phyloP scores from a whole-genome alignment of 92 coral and sea anemone genomes.

The Pocillopora meandrina region DNA sequence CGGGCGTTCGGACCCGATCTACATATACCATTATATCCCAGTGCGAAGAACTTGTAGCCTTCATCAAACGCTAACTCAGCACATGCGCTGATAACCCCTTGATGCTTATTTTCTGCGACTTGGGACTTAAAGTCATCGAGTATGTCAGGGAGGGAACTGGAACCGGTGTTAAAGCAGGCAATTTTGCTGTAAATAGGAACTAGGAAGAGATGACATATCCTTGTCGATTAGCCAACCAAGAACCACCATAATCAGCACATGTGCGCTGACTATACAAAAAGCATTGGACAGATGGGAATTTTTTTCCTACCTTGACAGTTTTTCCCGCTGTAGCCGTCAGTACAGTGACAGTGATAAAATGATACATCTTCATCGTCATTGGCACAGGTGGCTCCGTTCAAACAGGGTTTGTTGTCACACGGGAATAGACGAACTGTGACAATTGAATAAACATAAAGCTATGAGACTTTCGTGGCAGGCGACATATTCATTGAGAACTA shows the following conservation, averaged over 20 bases:
- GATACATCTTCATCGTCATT: slow-evolving; percentile 25
- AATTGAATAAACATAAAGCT: not conserved
- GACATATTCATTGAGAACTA: too few species aligned
- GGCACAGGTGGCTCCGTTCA: slow-evolving; percentile 26
- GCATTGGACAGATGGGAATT: too few species aligned
- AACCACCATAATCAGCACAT: too few species aligned
- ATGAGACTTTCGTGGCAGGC: too few species aligned
- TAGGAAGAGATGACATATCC: too few species aligned
- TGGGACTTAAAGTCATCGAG: slow-evolving; percentile 1
- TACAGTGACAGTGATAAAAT: slow-evolving; percentile 15
- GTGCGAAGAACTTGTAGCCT: slow-evolving; percentile 40
- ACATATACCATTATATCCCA: slow-evolving; percentile 50
- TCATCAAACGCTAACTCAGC: slow-evolving; percentile 49
- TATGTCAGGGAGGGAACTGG: not conserved
- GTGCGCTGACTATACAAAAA: too few species aligned
- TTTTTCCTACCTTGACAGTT: slow-evolving; percentile 28
- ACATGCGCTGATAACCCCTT: slow-evolving; percentile 14
- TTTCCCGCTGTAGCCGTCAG: slow-evolving; percentile 21
- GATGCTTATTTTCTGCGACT: too few species aligned
- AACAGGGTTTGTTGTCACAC: slow-evolving; percentile 25
- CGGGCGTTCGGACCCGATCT: slow-evolving; percentile 34
- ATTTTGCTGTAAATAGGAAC: slow-evolving; percentile 1
- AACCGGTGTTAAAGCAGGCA: slow-evolving; percentile 9
- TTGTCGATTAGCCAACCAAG: too few species aligned
- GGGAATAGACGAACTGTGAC: slow-evolving; percentile 12